Base-by-base conservation (phyloP, 2,888 invertebrate genomes). In the Thereva unica region DNA sequence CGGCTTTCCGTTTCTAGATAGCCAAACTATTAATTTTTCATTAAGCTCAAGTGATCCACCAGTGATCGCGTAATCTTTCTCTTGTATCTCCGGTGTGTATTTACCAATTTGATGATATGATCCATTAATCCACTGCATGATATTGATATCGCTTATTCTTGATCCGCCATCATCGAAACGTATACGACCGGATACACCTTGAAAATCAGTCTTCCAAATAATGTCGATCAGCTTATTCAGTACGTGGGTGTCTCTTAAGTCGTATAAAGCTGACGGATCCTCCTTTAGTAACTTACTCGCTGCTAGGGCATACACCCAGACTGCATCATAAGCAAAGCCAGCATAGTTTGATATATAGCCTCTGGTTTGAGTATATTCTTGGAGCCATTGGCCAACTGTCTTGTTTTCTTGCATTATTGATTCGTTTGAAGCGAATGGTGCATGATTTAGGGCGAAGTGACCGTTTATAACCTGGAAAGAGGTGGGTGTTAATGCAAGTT, bases 251-350 rank as follows among this genome's bases (percentile, higher is more conserved):
- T 23, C 23, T 23, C 23, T 23, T n/a, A 79, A 67, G 67, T 72
- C 70, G 44, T 73, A 71, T 0, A 75, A 54, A 0, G 75, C 72
- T 41, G 72, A 70, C 0, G 71, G 67, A 40, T 76, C 85, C 59
- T 85, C 84, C 57, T 81, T 83, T 0, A 89, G 77, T 0, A 92
- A 80, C 70, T 85, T 82, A 74, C 90, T 85, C 38, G 90, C 80
- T 0, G 90, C 91, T 44, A 85, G 79, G 4, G 90, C 92, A 77
- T 89, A 92, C 0, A 87, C 87, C 92, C 92, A 92, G 59, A 92
- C 88, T 0, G 91, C 91, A 78, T 92, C 92, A 74, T 92, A 92
- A 0, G 90, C 89, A 76, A 87, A 92, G 0, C 89, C 89, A 0
- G 88, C 89, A 76, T 89, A 91, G 71, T 85, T 84, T 0, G 88